Base-by-base conservation (phyloP, 2,113 vertebrate species). In the Anoura caudifer region DNA sequence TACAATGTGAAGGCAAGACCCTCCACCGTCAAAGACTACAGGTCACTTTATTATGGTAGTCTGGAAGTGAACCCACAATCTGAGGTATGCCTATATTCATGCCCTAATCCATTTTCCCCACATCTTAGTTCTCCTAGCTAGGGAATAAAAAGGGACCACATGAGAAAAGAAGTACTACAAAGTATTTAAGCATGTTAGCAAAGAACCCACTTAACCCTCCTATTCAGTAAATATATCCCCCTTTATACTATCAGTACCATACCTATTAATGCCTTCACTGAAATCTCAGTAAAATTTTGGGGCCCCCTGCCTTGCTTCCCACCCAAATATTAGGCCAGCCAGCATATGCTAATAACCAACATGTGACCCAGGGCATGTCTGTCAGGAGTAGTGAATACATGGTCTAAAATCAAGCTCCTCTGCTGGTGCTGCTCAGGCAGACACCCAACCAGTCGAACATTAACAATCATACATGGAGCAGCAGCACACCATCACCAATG, bases 141-240 rank as follows among this genome's bases (percentile, higher is more conserved):
- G 52, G 73, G 73, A 90, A 82, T 73, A 65, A 75, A 93, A 93
- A 31, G 41, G 61, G 50, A 52, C 33, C 56, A 82, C 20, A 28
- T 24, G 43, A 88, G n/a, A 59, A 92, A 95, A 92, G 20, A 8
- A 91, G 38, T 67, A 73, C 36, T 79, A 96, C 26, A 90, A 77
- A 96, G 14, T 54, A 89, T 20, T 54, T 56, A 90, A 93, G n/a
- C 13, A 17, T n/a, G 45, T 31, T 73, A 85, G 67, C 36, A 76
- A 70, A 75, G 28, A 95, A 79, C 26, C 22, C 72, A 81, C 1
- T 88, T 33, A 85, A 17, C 14, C 11, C 41, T 65, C 56, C 67
- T 81, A 33, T n/a, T 75, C 31, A 67, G 33, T 47, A 63, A 91
- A 28, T 41, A 22, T 36, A 19, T 38, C 5, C 2, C 59, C 19